Evolutionary conservation across 2,113 vertebrate genomes (phyloP), one percentile per base, ranked within the genome.

Genomic region (Megaceryle torquata): DNA sequence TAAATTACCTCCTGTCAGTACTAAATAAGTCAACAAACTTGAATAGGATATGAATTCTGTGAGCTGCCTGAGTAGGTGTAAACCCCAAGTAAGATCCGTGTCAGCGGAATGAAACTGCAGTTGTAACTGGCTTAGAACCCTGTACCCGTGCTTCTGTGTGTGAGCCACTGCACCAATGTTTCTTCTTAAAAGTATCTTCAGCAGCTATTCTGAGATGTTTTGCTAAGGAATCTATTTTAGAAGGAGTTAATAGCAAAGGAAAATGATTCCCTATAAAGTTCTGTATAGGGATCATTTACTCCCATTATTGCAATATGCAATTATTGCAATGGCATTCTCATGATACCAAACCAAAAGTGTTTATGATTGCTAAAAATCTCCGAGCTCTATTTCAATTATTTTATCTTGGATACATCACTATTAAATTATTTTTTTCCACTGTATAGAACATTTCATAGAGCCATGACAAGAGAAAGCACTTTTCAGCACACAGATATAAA

Each of bases 101-200:
- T 15, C 37, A 43, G 24, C 25, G 59, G 46, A 86, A 83, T 0
- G 0, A 65, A 31, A 25, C 25, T 82, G 57, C 7, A 67, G 31
- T 22, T 70, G 64, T 51, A 85, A 71, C 46, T 18, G 21, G 41
- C 31, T 77, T 68, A 76, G 17, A 33, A 35, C 21, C 20, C 24
- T 28, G 24, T 24, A 65, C 6, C 50, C 4, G 1, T 44, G 26
- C 39, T 39, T 74, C 51, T 35, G 11, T 35, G 37, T 41, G 87
- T 0, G 0, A 70, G 31, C 15, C 8, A 22, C 4, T 4, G 22
- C n/a, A 82, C 5, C 22, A 6, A 3, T 7, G 6, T 16, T 68
- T 15, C 63, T 76, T 70, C 56, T 70, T 67, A 46, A 83, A 41
- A 28, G 3, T 15, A 31, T 79, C 61, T 77, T 86, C 76, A 57